These are phyloP conservation scores for Tetheella fluctuosa DNA, from an alignment of 2,888 invertebrate genomes.

Conservation along the genomic window DNA sequence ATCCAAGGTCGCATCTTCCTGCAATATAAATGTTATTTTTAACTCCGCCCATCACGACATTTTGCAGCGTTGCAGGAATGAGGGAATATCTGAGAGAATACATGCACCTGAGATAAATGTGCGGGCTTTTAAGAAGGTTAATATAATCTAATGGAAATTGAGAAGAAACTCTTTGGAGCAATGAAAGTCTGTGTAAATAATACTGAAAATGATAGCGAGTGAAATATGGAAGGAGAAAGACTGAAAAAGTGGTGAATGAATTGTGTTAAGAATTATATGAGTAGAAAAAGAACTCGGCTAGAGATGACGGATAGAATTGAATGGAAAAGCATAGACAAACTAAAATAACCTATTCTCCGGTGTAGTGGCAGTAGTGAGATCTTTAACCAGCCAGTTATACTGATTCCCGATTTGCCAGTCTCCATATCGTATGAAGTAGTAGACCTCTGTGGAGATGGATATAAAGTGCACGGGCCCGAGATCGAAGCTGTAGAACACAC, in stretches of 20 bases:
- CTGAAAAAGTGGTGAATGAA: too few species aligned
- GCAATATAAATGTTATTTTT: neutral
- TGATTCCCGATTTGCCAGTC: conserved; percentile 90
- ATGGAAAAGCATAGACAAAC: neutral
- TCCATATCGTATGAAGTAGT: conserved; percentile 96
- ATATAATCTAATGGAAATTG: too few species aligned
- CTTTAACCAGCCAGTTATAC: conserved; percentile 94
- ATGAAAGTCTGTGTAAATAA: too few species aligned
- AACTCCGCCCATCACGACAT: too few species aligned
- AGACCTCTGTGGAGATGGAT: conserved; percentile 96
- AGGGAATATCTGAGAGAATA: too few species aligned
- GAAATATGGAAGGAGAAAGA: too few species aligned
- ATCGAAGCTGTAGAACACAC: conserved; percentile 93
- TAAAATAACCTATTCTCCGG: conserved; percentile 87
- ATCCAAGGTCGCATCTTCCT: conserved; percentile 90
- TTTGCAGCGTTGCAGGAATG: too few species aligned
- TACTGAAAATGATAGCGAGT: too few species aligned
- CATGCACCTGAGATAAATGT: too few species aligned
- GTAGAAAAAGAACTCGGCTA: neutral
- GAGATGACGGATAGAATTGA: too few species aligned
- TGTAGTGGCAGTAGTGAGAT: conserved; percentile 89
- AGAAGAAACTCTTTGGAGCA: conserved; percentile 36
- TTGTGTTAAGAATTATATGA: neutral
- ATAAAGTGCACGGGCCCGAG: conserved; percentile 96
- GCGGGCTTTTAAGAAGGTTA: too few species aligned